Base-by-base conservation (phyloP, 2,113 vertebrate genomes). In the Calidris pygmaea region DNA sequence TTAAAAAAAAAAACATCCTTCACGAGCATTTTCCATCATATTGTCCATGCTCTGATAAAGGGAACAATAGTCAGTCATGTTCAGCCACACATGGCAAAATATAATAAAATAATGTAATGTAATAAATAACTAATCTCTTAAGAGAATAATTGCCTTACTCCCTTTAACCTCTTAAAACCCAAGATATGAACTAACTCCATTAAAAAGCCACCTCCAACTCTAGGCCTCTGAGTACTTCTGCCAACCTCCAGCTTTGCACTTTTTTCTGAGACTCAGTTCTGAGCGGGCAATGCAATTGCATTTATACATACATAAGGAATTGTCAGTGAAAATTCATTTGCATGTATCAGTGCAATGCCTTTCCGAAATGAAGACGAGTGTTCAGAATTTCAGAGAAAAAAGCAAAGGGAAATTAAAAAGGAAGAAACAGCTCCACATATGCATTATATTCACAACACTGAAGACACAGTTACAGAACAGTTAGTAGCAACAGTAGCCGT, bases 401-500 rank as follows among this genome's bases (percentile, higher is more conserved):
- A 37, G 0, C 4, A 58, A 74, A 95, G 4, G 12, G 7, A 72
- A 81, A 27, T 2, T 21, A 78, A 83, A 70, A 67, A 59, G 52
- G 7, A 58, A 89, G 3, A 73, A 73, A 34, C 14, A n/a, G 20
- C 2, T 4, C 3, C 22, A n/a, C 0, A 0, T 22, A 14, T 6
- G 2, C 19, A 37, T 55, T 56, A 8, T 17, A 34, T 34, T 18
- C 4, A 6, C 21, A 73, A 24, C 4, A 76, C 8, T 75, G 41
- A 91, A 71, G 10, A 8, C 6, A 30, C 2, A 3, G 17, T 63
- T 52, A 59, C 1, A 63, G 9, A 71, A 71, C 5, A 68, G 15
- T 39, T 56, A 47, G 5, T 17, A 67, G 24, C 8, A 6, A 79
- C 30, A 65, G 52, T 5, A 80, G 30, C 8, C 5, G 1, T 37